Conservation (phyloP, 2,888 invertebrate species). For the Periphyllus acericola region DNA sequence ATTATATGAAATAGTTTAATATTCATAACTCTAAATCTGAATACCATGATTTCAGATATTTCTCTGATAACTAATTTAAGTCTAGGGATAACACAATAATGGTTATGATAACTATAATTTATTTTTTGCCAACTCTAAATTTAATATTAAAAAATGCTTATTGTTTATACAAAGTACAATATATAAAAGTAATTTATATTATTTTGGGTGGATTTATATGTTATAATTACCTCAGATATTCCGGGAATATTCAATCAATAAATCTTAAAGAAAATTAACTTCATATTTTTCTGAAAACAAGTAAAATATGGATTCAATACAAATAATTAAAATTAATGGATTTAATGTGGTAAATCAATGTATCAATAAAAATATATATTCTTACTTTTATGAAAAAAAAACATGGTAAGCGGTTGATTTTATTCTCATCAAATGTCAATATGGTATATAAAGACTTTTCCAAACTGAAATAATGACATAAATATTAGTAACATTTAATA, state of each 20-base stretch:
- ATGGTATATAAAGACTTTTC: background rate
- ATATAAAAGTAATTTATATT: background rate
- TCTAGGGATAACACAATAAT: background rate
- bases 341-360: background rate
- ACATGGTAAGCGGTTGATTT: background rate
- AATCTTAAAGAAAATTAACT: background rate
- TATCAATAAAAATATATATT: conserved; percentile 1
- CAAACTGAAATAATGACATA: conserved; percentile 46
- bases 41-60: too few species aligned
- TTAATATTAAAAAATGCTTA: background rate
- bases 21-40: too few species aligned
- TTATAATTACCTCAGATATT: conserved; percentile 39
- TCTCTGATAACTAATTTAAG: background rate
- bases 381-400: conserved; percentile 50
- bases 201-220: background rate
- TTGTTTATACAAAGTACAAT: background rate
- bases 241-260: conserved; percentile 27
- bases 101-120: too few species aligned
- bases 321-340: background rate
- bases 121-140: background rate
- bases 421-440: conserved; percentile 17
- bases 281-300: conserved; percentile 38
- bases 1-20: too few species aligned
- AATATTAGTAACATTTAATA: conserved; percentile 11
- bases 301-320: background rate